Conservation (phyloP, 2,888 invertebrate genomes). For the Dilophus febrilis region DNA sequence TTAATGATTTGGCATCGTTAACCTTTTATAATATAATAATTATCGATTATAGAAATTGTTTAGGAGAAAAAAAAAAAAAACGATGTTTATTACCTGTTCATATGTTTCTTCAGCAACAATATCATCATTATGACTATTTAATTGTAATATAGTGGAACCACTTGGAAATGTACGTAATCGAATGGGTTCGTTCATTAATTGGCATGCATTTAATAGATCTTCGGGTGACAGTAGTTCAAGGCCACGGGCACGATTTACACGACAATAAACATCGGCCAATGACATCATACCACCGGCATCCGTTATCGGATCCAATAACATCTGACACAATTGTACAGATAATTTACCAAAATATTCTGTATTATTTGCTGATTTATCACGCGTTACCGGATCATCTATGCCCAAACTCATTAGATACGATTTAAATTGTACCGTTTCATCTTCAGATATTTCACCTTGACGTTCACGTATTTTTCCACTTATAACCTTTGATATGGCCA, state of each 20-base stretch:
- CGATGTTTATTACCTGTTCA: conserved; percentile 24
- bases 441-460: conserved; percentile 90
- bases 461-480: conserved; percentile 84
- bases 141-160: conserved; percentile 87
- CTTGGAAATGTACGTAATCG: conserved; percentile 75
- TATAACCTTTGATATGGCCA: conserved; percentile 75
- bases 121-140: conserved; percentile 55
- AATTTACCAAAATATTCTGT: conserved; percentile 70
- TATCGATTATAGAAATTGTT: not conserved
- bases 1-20: conserved; percentile 49
- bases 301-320: conserved; percentile 64
- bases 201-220: conserved; percentile 85
- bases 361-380: conserved; percentile 73
- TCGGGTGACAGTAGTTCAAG: conserved; percentile 92
- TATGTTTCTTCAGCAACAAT: conserved; percentile 49
- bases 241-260: conserved; percentile 91
- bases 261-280: conserved; percentile 89
- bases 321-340: conserved; percentile 69
- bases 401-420: conserved; percentile 92
- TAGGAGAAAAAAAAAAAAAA: not conserved
- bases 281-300: conserved; percentile 94
- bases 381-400: conserved; percentile 93
- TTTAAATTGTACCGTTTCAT: conserved; percentile 92
- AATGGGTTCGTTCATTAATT: conserved; percentile 46
- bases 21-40: conserved; percentile 21